phyloP scores from a whole-genome alignment of 1,140 invertebrate genomes.

The Tachypleus tridentatus region DNA sequence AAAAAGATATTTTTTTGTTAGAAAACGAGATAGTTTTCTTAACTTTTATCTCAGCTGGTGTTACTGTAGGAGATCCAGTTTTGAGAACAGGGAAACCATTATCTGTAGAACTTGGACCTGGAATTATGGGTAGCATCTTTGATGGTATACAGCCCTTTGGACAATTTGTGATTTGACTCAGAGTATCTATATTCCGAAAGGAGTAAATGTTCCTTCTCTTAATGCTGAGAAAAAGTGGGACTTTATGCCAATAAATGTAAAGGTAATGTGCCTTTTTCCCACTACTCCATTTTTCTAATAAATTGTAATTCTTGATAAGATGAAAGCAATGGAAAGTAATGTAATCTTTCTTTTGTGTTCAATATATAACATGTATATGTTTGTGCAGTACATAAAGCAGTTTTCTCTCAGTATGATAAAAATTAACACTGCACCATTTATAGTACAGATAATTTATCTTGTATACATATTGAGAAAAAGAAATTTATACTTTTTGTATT shows the following conservation, averaged over 20 bases:
- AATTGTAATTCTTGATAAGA: no score
- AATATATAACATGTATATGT: no score
- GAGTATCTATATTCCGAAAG: constrained; percentile 99
- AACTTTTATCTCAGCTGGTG: constrained; percentile 51
- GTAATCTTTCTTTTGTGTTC: no score
- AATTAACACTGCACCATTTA: no score
- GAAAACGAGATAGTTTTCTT: background rate
- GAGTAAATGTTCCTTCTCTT: constrained; percentile 84
- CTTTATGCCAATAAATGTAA: constrained; percentile 76
- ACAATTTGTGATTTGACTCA: constrained; percentile 88
- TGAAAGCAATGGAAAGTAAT: no score
- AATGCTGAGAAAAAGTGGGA: constrained; percentile 80
- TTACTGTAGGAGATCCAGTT: constrained; percentile 98
- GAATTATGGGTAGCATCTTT: constrained; percentile 98
- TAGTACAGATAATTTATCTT: no score
- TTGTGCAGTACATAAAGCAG: no score
- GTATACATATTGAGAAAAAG: no score
- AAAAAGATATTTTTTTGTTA: no score
- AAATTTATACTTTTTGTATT: no score
- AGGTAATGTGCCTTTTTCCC: constrained; percentile 40
- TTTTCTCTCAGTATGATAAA: no score
- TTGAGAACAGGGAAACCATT: constrained; percentile 94
- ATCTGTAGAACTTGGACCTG: constrained; percentile 97
- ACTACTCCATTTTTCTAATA: no score
- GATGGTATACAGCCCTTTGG: constrained; percentile 96